These are phyloP conservation scores for Sarcophaga bullata DNA, from an alignment of 1,140 invertebrate genomes.

Conservation along the genomic window DNA sequence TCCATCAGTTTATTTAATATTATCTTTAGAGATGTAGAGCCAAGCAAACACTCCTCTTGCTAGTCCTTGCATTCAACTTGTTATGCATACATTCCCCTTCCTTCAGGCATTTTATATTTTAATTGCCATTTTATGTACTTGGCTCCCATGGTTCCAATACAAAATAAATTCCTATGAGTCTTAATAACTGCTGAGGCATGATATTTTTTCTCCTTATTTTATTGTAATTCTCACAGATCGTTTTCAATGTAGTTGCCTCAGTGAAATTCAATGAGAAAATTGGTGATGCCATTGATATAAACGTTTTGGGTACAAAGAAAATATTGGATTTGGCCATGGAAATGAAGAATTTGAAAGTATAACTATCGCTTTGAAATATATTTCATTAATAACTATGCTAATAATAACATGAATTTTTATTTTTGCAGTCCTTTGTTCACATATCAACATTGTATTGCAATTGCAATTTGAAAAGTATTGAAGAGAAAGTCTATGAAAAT, in stretches of 20 bases:
- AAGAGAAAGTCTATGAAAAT: constrained; percentile 70
- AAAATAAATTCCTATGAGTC: not conserved
- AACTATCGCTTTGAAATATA: too few species aligned
- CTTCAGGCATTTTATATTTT: too few species aligned
- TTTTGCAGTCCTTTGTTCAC: constrained; percentile 69
- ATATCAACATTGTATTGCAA: constrained; percentile 77
- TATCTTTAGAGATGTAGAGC: too few species aligned
- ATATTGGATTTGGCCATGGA: constrained; percentile 71
- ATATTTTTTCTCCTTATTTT: not conserved
- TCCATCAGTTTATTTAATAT: too few species aligned
- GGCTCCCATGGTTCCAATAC: not conserved
- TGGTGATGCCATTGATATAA: constrained; percentile 71
- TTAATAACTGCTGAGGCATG: not conserved
- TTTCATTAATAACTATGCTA: too few species aligned
- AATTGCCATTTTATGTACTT: too few species aligned
- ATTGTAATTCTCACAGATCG: constrained; percentile 70
- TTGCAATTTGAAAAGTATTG: constrained; percentile 69
- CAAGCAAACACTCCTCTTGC: too few species aligned
- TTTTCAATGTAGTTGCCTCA: constrained; percentile 93
- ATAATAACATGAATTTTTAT: not conserved
- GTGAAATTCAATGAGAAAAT: constrained; percentile 87
- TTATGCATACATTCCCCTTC: not conserved
- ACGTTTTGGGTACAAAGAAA: constrained; percentile 72
- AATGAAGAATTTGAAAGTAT: constrained; percentile 75
- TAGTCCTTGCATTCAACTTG: too few species aligned